These are phyloP conservation scores for Steinernema scapterisci DNA, from an alignment of 2,888 invertebrate genomes.

Conservation along the genomic window DNA sequence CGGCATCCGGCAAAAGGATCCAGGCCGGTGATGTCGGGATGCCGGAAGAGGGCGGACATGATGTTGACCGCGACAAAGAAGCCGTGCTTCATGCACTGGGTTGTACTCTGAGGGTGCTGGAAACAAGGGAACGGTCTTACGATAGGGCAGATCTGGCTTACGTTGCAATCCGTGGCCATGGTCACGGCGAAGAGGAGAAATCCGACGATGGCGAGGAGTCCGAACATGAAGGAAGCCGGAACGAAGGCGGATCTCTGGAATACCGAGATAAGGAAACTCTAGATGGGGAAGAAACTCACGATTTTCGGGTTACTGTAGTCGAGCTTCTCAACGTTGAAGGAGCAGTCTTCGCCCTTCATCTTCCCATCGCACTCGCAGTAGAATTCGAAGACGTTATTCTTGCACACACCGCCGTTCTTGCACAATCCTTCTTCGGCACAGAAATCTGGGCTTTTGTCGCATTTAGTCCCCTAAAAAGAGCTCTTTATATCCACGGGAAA, in stretches of 20 bases:
- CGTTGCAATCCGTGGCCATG: not conserved
- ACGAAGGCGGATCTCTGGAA: slow-evolving; percentile 7
- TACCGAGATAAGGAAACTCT: not conserved
- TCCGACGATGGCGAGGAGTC: not conserved
- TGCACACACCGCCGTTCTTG: slow-evolving; percentile 7
- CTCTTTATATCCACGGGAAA: too few relatives aligned
- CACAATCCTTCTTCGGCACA: not conserved
- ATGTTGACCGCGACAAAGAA: not conserved
- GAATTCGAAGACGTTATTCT: slow-evolving; percentile 8
- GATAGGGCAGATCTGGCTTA: not conserved
- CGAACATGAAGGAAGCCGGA: not conserved
- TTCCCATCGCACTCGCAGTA: slow-evolving; percentile 4
- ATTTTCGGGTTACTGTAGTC: not conserved
- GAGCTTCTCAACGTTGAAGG: not conserved
- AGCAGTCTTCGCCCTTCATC: not conserved
- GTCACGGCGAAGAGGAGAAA: not conserved
- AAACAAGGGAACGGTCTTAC: not conserved
- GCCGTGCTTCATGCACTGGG: slow-evolving; percentile 2
- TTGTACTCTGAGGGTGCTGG: not conserved
- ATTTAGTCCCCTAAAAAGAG: not conserved
- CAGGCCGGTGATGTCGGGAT: not conserved
- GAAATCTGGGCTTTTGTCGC: slow-evolving; percentile 17
- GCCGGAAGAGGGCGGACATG: slow-evolving; percentile 10
- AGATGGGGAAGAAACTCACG: not conserved
- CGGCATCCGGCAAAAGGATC: slow-evolving; percentile 12